These are phyloP conservation scores for Leucoraja ocellata DNA, from an alignment of 2,797 vertebrate species.

Conservation along the genomic window DNA sequence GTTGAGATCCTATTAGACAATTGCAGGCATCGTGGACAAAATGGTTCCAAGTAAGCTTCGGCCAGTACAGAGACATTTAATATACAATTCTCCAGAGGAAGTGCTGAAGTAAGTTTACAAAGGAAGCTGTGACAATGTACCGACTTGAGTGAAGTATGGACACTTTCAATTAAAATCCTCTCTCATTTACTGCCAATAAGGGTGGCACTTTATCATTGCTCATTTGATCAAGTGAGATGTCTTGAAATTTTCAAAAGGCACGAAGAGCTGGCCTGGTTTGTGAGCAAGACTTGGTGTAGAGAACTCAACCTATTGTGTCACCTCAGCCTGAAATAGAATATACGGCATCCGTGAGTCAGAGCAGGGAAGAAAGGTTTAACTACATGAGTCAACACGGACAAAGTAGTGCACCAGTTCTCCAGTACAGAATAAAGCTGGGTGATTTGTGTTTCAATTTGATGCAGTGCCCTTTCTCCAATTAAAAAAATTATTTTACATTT, in stretches of 20 bases:
- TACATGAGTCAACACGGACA: slow-evolving; percentile 9
- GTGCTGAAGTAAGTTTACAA: background rate
- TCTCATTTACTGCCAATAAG: background rate
- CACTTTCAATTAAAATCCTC: background rate
- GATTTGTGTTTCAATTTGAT: background rate
- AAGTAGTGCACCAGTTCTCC: background rate
- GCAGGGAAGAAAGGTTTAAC: background rate
- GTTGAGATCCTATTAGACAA: background rate
- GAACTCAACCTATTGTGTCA: slow-evolving; percentile 11
- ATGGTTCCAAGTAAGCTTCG: background rate
- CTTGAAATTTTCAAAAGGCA: slow-evolving; percentile 19
- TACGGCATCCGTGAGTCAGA: slow-evolving; percentile 6
- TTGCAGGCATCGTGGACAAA: background rate
- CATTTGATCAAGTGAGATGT: slow-evolving; percentile 8
- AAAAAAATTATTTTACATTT: background rate
- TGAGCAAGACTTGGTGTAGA: background rate
- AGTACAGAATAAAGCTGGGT: background rate
- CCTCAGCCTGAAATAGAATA: slow-evolving; percentile 26
- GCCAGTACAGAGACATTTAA: background rate
- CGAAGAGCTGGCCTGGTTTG: background rate
- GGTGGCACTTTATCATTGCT: background rate
- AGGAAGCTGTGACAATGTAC: background rate
- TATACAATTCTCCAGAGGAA: background rate
- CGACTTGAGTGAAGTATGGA: background rate
- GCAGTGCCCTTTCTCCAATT: background rate